A percentile compares a stretch with the other conserved stretches of the same genome.
Evolutionary conservation across 1,140 invertebrate genomes (phyloP).

Genomic region (Zaprionus vittiger): DNA sequence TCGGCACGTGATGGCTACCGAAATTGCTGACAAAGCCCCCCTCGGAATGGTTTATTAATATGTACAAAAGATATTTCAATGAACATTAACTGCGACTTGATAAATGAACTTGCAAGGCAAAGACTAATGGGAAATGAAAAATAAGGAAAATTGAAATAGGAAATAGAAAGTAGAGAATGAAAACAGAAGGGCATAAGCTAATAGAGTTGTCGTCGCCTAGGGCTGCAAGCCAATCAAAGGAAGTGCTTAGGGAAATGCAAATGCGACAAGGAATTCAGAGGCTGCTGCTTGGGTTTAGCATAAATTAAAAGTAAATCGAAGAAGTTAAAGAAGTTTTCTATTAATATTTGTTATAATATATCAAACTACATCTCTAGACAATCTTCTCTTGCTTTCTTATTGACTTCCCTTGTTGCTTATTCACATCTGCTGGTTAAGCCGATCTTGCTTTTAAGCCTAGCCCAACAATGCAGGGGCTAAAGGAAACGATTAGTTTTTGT

Average conservation of each 20-base stretch:
- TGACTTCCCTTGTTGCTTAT: not conserved
- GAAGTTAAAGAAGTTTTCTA: not conserved
- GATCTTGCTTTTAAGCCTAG: not conserved
- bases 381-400: not conserved
- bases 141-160: not conserved
- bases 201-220: not conserved
- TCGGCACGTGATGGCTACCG: conserved; percentile 46
- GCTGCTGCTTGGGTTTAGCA: not conserved
- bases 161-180: conserved; percentile 7
- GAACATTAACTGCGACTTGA: conserved; percentile 40
- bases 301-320: not conserved
- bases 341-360: not conserved
- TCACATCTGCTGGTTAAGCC: not conserved
- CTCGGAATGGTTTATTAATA: conserved; percentile 52
- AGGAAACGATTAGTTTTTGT: conserved; percentile 26
- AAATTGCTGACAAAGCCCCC: conserved; percentile 37
- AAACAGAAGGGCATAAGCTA: not conserved
- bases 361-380: not conserved
- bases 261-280: not conserved
- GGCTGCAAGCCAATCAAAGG: conserved; percentile 1
- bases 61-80: conserved; percentile 47
- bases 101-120: conserved; percentile 43
- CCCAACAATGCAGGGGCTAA: conserved; percentile 7
- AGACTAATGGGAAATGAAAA: conserved; percentile 19
- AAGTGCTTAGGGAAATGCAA: not conserved